Evolutionary conservation across 2,888 invertebrate genomes (phyloP).

Genomic region (Rugalucina vietnamica): DNA sequence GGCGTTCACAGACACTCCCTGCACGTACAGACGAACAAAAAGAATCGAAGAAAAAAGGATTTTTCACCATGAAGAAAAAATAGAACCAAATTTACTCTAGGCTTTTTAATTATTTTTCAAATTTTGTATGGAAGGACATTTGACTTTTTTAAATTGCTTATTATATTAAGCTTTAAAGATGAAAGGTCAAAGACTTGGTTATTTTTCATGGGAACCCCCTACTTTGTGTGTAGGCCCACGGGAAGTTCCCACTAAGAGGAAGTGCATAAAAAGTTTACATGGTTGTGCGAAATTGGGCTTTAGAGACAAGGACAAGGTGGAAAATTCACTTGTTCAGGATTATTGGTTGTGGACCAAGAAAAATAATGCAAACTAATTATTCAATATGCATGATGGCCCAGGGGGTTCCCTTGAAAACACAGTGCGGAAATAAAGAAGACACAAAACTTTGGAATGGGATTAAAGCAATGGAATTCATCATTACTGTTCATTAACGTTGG

Average conservation of each 20-base stretch:
- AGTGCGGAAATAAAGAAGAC: not conserved
- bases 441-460: not conserved
- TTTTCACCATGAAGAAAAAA: conserved; percentile 99
- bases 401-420: conserved; percentile 21
- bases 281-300: not conserved
- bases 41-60: conserved; percentile 97
- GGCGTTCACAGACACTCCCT: conserved; percentile 94
- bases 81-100: conserved; percentile 48
- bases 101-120: conserved; percentile 17
- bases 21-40: conserved; percentile 95
- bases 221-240: too few relatives aligned
- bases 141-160: conserved; percentile 17
- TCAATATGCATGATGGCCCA: not conserved
- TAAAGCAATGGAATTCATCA: not conserved
- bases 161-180: not conserved
- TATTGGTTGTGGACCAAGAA: not conserved
- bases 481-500: too few relatives aligned
- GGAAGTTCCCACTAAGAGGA: too few relatives aligned
- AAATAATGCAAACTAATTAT: not conserved
- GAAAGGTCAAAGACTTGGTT: not conserved
- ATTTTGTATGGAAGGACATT: not conserved
- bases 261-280: too few relatives aligned
- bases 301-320: too few relatives aligned
- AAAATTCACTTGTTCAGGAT: too few relatives aligned
- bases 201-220: conserved; percentile 43